phyloP scores from a whole-genome alignment of 2,113 vertebrate species.

The Ceratotherium simum region DNA sequence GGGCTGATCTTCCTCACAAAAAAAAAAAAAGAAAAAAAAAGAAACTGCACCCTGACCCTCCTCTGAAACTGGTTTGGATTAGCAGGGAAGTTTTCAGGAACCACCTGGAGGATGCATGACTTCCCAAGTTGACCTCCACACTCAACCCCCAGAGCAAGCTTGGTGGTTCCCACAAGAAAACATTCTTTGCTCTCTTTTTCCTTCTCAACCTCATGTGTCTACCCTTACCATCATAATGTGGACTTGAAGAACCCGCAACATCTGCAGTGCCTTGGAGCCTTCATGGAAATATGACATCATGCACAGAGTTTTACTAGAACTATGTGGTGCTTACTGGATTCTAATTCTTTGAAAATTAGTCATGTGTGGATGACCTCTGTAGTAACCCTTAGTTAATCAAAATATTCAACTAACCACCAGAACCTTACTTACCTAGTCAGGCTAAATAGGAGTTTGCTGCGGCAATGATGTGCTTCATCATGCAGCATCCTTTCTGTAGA shows the following conservation, averaged over 20 bases:
- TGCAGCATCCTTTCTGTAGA: not conserved
- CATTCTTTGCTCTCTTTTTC: not conserved
- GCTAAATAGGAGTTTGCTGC: not conserved
- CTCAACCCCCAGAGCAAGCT: not conserved
- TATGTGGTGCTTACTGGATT: not conserved
- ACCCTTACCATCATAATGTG: not conserved
- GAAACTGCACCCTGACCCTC: not conserved
- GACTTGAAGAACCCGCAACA: not conserved
- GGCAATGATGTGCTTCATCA: not conserved
- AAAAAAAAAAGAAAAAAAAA: too few relatives aligned
- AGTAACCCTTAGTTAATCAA: slow-evolving; percentile 28
- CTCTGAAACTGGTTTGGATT: not conserved
- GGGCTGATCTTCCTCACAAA: too few relatives aligned
- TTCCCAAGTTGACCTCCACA: not conserved
- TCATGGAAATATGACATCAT: not conserved
- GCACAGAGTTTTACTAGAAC: not conserved
- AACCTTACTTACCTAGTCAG: not conserved
- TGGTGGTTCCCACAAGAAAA: not conserved
- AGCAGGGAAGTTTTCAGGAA: not conserved
- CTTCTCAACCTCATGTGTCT: not conserved
- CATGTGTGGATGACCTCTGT: not conserved
- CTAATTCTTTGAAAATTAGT: not conserved
- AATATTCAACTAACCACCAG: not conserved
- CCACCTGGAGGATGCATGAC: not conserved
- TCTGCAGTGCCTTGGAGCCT: not conserved